Evolutionary conservation across 2,888 invertebrate species (phyloP).

Genomic region (Euspilapteryx auroguttella): DNA sequence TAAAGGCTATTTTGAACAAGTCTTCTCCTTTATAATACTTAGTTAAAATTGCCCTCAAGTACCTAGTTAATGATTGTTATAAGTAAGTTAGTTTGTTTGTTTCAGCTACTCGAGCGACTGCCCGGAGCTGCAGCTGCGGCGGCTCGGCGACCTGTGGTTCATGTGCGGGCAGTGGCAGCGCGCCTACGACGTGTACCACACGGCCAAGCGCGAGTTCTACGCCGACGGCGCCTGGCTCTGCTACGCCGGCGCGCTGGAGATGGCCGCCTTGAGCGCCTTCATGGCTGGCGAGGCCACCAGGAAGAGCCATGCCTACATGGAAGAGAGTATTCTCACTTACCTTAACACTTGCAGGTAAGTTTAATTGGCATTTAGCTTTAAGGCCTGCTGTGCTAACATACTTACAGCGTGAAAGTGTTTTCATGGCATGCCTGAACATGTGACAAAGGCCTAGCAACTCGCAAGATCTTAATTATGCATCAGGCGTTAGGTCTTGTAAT

Average conservation of each 20-base stretch:
- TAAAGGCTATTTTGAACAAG: too few relatives aligned
- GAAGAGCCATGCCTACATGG: conserved; percentile 89
- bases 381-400: too few relatives aligned
- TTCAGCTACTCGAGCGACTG: conserved; percentile 78
- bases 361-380: neutral
- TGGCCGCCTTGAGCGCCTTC: conserved; percentile 92
- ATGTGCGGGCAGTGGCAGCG: conserved; percentile 92
- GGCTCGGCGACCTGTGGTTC: conserved; percentile 94
- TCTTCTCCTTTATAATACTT: too few relatives aligned
- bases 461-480: too few relatives aligned
- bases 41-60: too few relatives aligned
- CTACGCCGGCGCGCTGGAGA: conserved; percentile 94
- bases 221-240: conserved; percentile 97
- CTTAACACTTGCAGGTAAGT: conserved; percentile 83
- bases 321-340: conserved; percentile 91
- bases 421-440: too few relatives aligned
- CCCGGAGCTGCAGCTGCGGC: conserved; percentile 89
- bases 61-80: too few relatives aligned
- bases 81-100: conserved; percentile 7
- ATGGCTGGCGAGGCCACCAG: conserved; percentile 80
- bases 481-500: too few relatives aligned
- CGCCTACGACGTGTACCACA: conserved; percentile 92
- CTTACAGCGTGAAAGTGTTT: too few relatives aligned
- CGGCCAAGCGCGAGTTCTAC: conserved; percentile 96
- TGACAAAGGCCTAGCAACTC: too few relatives aligned